Evolutionary conservation across 1,140 invertebrate species (phyloP), one percentile per base, ranked within the genome.

Genomic region (Leptoteleia sp.): DNA sequence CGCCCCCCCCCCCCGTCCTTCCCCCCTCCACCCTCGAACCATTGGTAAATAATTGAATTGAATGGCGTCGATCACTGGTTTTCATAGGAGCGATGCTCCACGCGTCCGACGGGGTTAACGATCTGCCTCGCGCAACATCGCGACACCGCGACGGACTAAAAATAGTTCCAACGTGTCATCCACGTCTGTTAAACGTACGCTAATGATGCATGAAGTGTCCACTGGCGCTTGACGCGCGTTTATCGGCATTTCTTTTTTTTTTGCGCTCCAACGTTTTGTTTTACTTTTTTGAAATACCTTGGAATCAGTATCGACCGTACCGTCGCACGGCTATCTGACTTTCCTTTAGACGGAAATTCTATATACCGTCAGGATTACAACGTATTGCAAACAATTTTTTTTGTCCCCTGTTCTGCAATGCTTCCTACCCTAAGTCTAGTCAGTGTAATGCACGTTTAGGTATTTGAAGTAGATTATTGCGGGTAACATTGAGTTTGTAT

Each of bases 171-270:
- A 70, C 52, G 42, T 59, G 54, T 50, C 43, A 15, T 6, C 19
- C 45, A 16, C 54, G 65, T 70, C 65, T 50, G 47, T 59, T 70
- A 59, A 59, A 52, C 45, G 13, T 42, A 43, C 37, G 43, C 59
- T 59, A 70, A 70, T 70, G 45, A 71, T 61, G 54, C 38, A 71
- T 33, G 45, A 61, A 50, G 54, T 31, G 33, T 37, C 45, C 45
- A 47, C 16, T 11, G 12, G 8, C 40, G 31, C 31, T 17, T 22
- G 42, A 38, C 16, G 31, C 19, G 13, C 38, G 16, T 22, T 40
- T 43, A 62, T 62, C 45, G 33, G 16, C 16, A 43, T n/a, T n/a
- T n/a, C n/a, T n/a, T 29, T 57, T 57, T 54, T 54, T 54, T 17
- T 52, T n/a, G 33, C 15, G 13, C 19, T 22, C 5, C 2, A 2